phyloP scores from a whole-genome alignment of 2,888 invertebrate species.

The Cephus pygmeus region DNA sequence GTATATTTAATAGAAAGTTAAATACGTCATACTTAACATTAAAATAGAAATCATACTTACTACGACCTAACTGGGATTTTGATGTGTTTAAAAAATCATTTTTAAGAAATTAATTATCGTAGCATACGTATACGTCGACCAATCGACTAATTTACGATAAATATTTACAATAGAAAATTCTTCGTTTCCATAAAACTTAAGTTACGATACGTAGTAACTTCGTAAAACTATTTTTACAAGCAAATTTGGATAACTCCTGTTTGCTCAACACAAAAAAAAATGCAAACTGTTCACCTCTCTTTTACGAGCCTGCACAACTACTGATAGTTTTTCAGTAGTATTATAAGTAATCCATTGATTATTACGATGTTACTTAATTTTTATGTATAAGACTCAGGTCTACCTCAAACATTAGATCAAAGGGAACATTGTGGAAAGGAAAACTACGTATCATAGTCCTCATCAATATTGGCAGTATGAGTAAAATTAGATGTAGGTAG shows the following conservation, averaged over 20 bases:
- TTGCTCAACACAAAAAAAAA: neutral
- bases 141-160: neutral
- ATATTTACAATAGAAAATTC: neutral
- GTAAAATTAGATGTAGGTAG: constrained; percentile 55
- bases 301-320: neutral
- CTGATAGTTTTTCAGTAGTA: neutral
- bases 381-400: neutral
- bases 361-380: neutral
- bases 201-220: neutral
- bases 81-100: neutral
- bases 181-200: neutral
- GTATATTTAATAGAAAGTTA: neutral
- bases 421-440: neutral
- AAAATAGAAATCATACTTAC: neutral
- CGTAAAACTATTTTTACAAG: neutral
- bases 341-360: neutral
- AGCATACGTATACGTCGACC: neutral
- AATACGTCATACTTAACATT: neutral
- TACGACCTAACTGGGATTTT: neutral
- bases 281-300: neutral
- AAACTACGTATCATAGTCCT: constrained; percentile 63
- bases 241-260: neutral
- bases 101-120: neutral
- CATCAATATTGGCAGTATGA: constrained; percentile 58
- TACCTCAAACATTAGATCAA: neutral